Evolutionary conservation across 2,888 invertebrate genomes (phyloP).

Genomic region (Pycnomerus fuliginosus): DNA sequence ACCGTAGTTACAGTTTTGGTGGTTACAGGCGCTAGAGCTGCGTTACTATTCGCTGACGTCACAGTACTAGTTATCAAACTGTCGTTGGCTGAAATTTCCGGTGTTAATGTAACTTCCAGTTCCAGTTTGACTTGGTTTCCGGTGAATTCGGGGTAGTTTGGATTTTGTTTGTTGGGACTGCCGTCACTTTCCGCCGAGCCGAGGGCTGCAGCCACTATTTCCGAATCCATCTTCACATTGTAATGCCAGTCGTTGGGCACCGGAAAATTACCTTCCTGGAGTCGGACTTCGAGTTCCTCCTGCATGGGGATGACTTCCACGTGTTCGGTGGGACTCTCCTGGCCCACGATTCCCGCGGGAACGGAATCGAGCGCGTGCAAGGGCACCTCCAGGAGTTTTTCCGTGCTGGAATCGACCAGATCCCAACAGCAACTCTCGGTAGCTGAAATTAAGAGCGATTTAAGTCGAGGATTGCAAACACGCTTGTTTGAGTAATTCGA

Average conservation of each 20-base stretch:
- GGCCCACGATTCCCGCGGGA: conserved; percentile 15
- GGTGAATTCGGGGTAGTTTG: conserved; percentile 26
- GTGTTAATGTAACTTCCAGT: conserved; percentile 61
- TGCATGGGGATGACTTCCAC: conserved; percentile 58
- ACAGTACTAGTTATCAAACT: conserved; percentile 59
- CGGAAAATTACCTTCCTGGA: conserved; percentile 56
- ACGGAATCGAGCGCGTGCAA: conserved; percentile 47
- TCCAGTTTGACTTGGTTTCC: conserved; percentile 50
- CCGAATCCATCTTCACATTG: conserved; percentile 52
- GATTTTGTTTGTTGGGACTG: conserved; percentile 7
- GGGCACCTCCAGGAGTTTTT: conserved; percentile 52
- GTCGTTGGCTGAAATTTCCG: conserved; percentile 59
- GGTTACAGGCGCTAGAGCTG: conserved; percentile 42
- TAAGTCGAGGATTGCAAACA: conserved; percentile 7
- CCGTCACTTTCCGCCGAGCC: conserved; percentile 21
- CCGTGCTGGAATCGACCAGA: conserved; percentile 55
- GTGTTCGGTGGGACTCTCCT: conserved; percentile 42
- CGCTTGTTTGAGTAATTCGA: conserved; percentile 9
- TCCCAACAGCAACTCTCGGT: conserved; percentile 53
- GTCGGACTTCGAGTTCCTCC: conserved; percentile 60
- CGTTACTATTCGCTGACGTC: conserved; percentile 38
- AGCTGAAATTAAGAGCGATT: conserved; percentile 28
- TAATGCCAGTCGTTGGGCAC: conserved; percentile 54
- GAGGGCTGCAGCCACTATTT: conserved; percentile 57
- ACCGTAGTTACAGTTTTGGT: conserved; percentile 51